A percentile compares a stretch with the other conserved stretches of the same genome.
Evolutionary conservation across 2,888 invertebrate species (phyloP).

Genomic region (Epinotia nisella): DNA sequence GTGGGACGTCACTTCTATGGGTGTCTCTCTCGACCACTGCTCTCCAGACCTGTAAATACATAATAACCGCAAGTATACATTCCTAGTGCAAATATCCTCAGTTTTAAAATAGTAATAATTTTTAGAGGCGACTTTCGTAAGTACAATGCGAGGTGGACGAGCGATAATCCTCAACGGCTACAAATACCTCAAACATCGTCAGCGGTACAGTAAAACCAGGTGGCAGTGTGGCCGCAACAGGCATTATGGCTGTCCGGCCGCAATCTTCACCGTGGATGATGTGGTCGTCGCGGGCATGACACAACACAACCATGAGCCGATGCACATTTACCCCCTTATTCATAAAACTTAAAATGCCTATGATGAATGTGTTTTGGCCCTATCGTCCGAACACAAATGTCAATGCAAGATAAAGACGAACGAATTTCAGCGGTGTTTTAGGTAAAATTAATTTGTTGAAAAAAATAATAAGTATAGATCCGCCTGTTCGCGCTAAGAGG

Average conservation of each 20-base stretch:
- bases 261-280: neutral
- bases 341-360: no score
- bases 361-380: no score
- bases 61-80: no score
- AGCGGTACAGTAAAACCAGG: neutral
- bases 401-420: no score
- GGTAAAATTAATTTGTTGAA: no score
- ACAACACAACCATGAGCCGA: neutral
- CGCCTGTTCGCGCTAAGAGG: no score
- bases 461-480: neutral
- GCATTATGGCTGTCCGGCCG: neutral
- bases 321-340: neutral
- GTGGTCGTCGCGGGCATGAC: neutral
- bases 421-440: no score
- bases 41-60: no score
- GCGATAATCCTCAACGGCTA: neutral
- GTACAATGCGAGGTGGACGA: neutral
- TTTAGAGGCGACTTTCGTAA: neutral
- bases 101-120: neutral
- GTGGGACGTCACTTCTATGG: no score
- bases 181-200: neutral
- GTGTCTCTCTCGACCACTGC: no score
- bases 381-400: no score
- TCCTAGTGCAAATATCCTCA: neutral
- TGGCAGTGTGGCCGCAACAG: neutral